Evolutionary conservation across 2,113 vertebrate genomes (phyloP), one percentile per base, ranked within the genome.

Genomic region (Myiozetetes cayanensis): DNA sequence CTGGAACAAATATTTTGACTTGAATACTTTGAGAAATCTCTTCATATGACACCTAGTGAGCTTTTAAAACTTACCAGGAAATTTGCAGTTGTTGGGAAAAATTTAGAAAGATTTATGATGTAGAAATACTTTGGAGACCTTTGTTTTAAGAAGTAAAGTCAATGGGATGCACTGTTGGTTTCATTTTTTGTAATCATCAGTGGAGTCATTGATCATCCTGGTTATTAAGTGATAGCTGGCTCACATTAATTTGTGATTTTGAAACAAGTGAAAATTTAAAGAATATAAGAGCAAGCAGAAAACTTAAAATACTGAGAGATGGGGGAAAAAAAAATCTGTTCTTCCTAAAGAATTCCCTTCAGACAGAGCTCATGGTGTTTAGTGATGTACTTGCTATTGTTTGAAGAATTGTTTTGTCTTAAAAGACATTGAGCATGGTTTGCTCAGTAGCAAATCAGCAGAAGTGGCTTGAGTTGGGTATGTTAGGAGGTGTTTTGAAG

Each of bases 1-100:
- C 99, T 99, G 99, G 98, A 99, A 99, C 98, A 99, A 99, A 99
- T 99, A 99, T 99, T 99, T 99, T 99, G 99, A 99, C 99, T 99
- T 99, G 98, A 99, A 99, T 99, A 99, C 99, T 99, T 99, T 99
- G 99, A 99, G 98, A 99, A 99, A 99, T 99, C 98, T 99, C 99
- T 99, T 99, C 99, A 97, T 99, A 99, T 98, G 98, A 99, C 98
- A 99, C 98, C 99, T 99, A 98, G 98, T 99, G 99, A 99, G 99
- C 99, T 99, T 99, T 99, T 99, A 98, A 99, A 99, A 98, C 98
- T 99, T 99, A 98, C 98, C 99, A 99, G 99, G 98, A 99, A 98
- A 98, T 98, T 98, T 98, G 98, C 99, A 99, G 86, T 80, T 98
- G 98, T 97, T 98, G 98, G 92, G 95, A 88, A 98, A 98, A 98